Evolutionary conservation across 2,888 invertebrate genomes (phyloP), one percentile per base, ranked within the genome.

Genomic region (Cetonia aurata): DNA sequence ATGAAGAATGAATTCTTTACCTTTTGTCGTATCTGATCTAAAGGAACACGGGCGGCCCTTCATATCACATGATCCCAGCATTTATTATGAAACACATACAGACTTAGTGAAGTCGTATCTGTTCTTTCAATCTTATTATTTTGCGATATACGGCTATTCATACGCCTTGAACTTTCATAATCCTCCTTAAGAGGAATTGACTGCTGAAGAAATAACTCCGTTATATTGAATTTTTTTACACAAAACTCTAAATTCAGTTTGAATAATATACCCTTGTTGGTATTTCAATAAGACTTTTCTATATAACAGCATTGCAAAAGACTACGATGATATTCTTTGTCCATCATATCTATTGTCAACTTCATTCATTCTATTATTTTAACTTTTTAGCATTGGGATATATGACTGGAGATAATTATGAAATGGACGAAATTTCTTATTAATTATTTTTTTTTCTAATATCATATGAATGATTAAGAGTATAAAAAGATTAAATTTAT

Each of bases 1-100:
- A 44, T 59, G 6, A 9, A 59, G 42, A 59, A 59, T 44, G 59
- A 59, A 44, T 44, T 42, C 59, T 17, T 12, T 59, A 59, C 59
- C 59, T 44, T 59, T 59, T 59, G 59, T 44, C 25, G 25, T 59
- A 59, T 44, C 15, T 42, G 12, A 17, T 6, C 1, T 17, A 59
- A 44, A 25, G 42, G 17, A 59, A 37, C 6, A 10, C 8, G 42
- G 9, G 10, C 17, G 13, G 19, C 10, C 13, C 42, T 17, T 25
- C 19, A 44, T 44, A 44, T 59, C 59, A 59, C 13, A 44, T 59
- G 44, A 10, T 42, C 59, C n/a, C 25, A 59, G 12, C 42, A 17
- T 59, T 59, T 59, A 25, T 59, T 19, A 9, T 25, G 41, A 25
- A 42, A 44, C 25, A 59, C 59, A 44, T 42, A 42, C 37, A 37